Base-by-base conservation (phyloP, 2,888 invertebrate genomes). In the Sinelater perroti region DNA sequence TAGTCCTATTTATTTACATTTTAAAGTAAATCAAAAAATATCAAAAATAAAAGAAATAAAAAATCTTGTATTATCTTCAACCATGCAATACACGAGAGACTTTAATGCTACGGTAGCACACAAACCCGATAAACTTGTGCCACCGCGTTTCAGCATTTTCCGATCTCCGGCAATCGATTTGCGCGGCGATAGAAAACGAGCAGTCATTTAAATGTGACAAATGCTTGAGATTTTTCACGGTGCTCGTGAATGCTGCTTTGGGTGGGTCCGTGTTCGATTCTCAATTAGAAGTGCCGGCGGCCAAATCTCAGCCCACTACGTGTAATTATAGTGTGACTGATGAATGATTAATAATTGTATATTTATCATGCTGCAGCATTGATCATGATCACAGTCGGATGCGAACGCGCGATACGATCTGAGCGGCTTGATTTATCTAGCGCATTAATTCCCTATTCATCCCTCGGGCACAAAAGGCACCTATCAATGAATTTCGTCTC, bases 291-390 rank as follows among this genome's bases (percentile, higher is more conserved):
- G 45, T 20, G 64, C 67, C 59, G 17, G 51, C 54, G 47, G 67
- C 33, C 52, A 60, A 62, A 63, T 62, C 56, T 57, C 65, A 62
- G 55, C 64, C 68, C 65, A 67, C 67, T 65, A 65, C 60, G 33
- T 68, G 70, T 75, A 76, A 76, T 76, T 75, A 76, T 68, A 73
- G 71, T 69, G 71, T 74, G 74, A 74, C 74, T 70, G 74, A 76
- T 71, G 72, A 72, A 72, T 74, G 75, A 76, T 75, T 75, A 75
- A 76, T 76, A 75, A 73, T 71, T 72, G 70, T 71, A 70, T 71
- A 75, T 75, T 75, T 74, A 75, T 75, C 74, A 75, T 70, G 63
- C 62, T 65, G 64, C 66, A 66, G 70, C 73, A 73, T 74, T 73
- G 74, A 75, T 75, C 74, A 74, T 72, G 72, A 71, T 73, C 69